A percentile compares a stretch with the other conserved stretches of the same genome.
phyloP scores from a whole-genome alignment of 2,113 vertebrate genomes.

The Mesitornis unicolor region DNA sequence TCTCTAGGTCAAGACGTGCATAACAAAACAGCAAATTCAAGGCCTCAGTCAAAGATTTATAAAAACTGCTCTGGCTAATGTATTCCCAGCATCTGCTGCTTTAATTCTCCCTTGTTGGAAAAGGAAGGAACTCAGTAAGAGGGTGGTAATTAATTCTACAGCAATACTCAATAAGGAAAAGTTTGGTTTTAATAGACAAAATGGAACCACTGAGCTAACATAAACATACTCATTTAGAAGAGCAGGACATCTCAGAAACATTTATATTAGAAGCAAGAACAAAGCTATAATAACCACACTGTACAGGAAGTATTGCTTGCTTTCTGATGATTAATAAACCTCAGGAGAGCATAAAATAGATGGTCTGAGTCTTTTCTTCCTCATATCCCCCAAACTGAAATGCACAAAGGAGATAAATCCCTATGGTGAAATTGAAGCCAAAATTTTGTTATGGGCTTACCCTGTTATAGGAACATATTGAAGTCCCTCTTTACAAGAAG shows the following conservation, averaged over 20 bases:
- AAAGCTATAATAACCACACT: not conserved
- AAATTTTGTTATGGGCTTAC: not conserved
- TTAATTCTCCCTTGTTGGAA: not conserved
- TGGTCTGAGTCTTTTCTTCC: not conserved
- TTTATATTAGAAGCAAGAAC: not conserved
- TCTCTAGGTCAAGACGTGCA: not conserved
- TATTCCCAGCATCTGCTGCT: not conserved
- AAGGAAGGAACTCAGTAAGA: not conserved
- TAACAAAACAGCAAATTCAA: not conserved
- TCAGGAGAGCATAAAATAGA: not conserved
- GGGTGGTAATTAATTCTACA: not conserved
- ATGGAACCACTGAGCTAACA: not conserved
- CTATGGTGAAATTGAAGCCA: not conserved
- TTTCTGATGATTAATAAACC: constrained; percentile 4
- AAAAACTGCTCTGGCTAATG: not conserved
- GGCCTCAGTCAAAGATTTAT: not conserved
- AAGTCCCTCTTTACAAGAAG: not conserved
- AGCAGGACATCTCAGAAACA: not conserved
- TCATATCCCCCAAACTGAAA: not conserved
- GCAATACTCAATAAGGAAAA: not conserved
- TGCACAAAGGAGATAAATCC: not conserved
- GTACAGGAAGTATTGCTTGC: not conserved
- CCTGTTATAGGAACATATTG: not conserved
- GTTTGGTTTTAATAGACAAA: constrained; percentile 6
- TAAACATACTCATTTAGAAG: not conserved